These are phyloP conservation scores for Pseudochirops cupreus DNA, from an alignment of 2,797 vertebrate species.

Conservation along the genomic window DNA sequence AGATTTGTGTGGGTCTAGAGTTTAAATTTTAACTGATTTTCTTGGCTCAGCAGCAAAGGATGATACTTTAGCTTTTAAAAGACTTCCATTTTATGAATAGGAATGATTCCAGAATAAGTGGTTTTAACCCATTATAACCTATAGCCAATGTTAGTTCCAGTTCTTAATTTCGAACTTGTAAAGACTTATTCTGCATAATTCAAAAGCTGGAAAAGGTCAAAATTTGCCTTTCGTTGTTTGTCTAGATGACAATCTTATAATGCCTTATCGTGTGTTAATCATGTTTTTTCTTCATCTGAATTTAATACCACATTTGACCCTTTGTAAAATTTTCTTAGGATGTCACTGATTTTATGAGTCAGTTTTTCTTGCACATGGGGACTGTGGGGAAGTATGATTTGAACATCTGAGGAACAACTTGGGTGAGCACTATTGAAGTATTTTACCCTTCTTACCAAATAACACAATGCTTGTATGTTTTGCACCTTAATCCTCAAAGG, in stretches of 20 bases:
- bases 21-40: neutral
- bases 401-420: constrained; percentile 64
- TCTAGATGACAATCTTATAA: neutral
- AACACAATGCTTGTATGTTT: constrained; percentile 40
- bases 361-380: constrained; percentile 75
- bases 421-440: constrained; percentile 56
- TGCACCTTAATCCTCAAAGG: constrained; percentile 36
- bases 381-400: constrained; percentile 73
- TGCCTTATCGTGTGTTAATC: constrained; percentile 23
- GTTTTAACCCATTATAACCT: neutral
- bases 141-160: neutral
- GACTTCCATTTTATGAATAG: neutral
- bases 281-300: constrained; percentile 39
- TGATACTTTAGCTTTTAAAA: constrained; percentile 17
- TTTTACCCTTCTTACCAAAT: constrained; percentile 58
- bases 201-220: neutral
- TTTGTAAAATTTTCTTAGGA: constrained; percentile 69
- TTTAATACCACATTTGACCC: constrained; percentile 58
- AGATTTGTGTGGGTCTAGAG: neutral
- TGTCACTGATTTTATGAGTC: constrained; percentile 74
- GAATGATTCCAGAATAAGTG: neutral
- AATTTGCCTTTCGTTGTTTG: constrained; percentile 8
- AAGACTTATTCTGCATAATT: neutral
- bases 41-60: constrained; percentile 46
- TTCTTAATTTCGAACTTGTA: neutral